Base-by-base conservation (phyloP, 2,888 invertebrate species). In the Atherix ibis region DNA sequence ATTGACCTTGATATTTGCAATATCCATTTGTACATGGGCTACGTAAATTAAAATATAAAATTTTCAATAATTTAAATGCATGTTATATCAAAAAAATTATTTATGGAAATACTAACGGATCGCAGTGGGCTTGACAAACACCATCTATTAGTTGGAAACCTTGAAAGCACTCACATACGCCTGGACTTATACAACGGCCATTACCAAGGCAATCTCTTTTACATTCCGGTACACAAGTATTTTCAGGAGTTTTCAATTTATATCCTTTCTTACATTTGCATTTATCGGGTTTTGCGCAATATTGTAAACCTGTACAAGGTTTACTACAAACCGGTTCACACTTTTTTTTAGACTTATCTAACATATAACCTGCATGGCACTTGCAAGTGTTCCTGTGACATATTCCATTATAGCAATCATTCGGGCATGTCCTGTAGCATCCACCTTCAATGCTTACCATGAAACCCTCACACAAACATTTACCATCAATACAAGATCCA, bases 181-280 rank as follows among this genome's bases (percentile, higher is more conserved):
- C 40, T 0, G 54, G 54, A 2, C 44, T 46, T 4, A 46, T 39
- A 39, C 63, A 63, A 16, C 44, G 43, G 1, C 60, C 62, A 32
- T 56, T 54, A 44, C 81, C 78, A 32, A 72, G 52, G 44, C 62
- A 62, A 4, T 43, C 45, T 10, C 22, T 15, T 2, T 53, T 49
- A 39, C 67, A 67, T 33, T 57, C 51, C 2, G 66, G 60, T 5
- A 51, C 46, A 39, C 65, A 65, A 18, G 64, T 73, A 43, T 43
- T 43, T 14, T 32, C 38, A 4, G 42, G 36, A 4, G 40, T 40
- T 5, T 31, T 19, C 19, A 27, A 38, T 38, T 18, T 36, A 50
- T 45, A 57, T 3, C 59, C 58, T 0, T 45, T 32, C 19, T 50
- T 43, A 34, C 60, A 60, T 9, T 44, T 48, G 40, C 67, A 67